Conservation (phyloP, 2,113 vertebrate genomes). For the Eira barbara region DNA sequence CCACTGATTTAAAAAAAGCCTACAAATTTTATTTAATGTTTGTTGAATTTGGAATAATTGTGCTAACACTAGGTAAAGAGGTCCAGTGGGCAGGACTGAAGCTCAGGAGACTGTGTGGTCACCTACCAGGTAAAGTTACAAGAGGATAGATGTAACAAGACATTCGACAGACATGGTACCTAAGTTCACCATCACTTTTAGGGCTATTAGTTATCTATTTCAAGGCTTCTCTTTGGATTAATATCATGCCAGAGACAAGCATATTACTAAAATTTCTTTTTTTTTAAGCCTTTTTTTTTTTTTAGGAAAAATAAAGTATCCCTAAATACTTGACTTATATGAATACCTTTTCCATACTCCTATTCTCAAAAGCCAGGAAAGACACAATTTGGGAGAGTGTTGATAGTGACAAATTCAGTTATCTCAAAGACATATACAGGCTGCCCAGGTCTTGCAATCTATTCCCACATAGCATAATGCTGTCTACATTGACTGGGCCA, state of each 20-base stretch:
- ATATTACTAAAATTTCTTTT: background rate
- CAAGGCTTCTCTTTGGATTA: slow-evolving; percentile 40
- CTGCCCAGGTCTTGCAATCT: slow-evolving; percentile 71
- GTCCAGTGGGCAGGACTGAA: background rate
- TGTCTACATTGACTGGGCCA: slow-evolving; percentile 78
- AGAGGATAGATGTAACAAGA: background rate
- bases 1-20: background rate
- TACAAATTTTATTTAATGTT: background rate
- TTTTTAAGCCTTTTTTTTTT: background rate
- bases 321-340: slow-evolving; percentile 54
- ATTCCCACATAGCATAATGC: slow-evolving; percentile 73
- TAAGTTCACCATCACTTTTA: slow-evolving; percentile 6
- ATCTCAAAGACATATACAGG: slow-evolving; percentile 72
- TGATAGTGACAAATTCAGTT: slow-evolving; percentile 78
- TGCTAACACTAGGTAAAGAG: background rate
- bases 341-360: background rate
- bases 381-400: background rate
- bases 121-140: slow-evolving; percentile 44
- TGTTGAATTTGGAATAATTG: background rate
- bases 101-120: background rate
- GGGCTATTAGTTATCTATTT: background rate
- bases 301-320: background rate
- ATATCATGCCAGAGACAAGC: slow-evolving; percentile 35
- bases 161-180: background rate
- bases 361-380: slow-evolving; percentile 59